Evolutionary conservation across 53 echinoderm and acorn worm species (phyloP), one percentile per base, ranked within the genome.

Genomic region (Henricia sp.): DNA sequence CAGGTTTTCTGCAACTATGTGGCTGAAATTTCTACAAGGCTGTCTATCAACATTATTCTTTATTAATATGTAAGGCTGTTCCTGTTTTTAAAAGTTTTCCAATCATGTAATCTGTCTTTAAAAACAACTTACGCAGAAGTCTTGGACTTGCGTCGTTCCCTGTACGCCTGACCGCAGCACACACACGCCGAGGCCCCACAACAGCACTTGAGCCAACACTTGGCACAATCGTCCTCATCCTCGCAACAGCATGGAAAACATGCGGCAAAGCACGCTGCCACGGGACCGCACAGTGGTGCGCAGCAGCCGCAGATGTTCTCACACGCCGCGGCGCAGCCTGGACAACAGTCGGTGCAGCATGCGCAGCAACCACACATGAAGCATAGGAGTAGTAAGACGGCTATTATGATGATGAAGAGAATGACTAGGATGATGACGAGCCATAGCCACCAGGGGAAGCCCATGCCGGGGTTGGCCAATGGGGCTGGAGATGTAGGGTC

Each of bases 371-470:
- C 96, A 53, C 96, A 96, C 40, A 85, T 82, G 82, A 93, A 87
- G 73, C 96, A 96, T 41, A 93, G 91, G 46, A 96, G 74, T n/a
- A 96, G 88, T 33, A 93, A 89, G 10, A 96, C 86, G 28, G 93
- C 93, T 34, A 96, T 72, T 44, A 93, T 54, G 41, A 96, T 87
- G 29, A 96, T 85, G 67, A 96, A 87, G 85, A 93, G 85, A 27
- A 91, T 63, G 50, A 82, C 87, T 3, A 80, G 82, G 25, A 94
- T 83, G 50, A 93, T 93, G 52, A 93, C 84, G 30, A 96, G 68
- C 96, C 96, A 96, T 36, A 96, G 14, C 96, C 96, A 96, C 91
- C 93, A 91, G 19, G 96, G 96, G 64, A 93, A 91, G n/a, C 80
- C 80, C 80, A 80, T 64, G 2, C 54, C 91, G 8, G 83, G 83